Evolutionary conservation across 2,888 invertebrate species (phyloP).

Genomic region (Harpagoxenus sublaevis): DNA sequence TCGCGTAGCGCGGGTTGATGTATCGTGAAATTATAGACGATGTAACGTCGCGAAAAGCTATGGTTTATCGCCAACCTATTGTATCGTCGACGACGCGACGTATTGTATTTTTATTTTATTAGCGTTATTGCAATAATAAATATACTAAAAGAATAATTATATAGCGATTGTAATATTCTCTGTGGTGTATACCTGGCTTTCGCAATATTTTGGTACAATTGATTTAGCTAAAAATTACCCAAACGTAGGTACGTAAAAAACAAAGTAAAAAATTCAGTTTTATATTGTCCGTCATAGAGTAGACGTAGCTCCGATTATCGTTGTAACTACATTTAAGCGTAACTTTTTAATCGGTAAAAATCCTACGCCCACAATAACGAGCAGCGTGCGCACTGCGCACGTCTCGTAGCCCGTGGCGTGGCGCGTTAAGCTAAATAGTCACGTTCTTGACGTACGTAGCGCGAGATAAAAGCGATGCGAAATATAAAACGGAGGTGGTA

Average conservation of each 20-base stretch:
- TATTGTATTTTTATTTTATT: background rate
- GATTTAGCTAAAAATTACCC: background rate
- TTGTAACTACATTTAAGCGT: background rate
- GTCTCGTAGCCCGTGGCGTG: background rate
- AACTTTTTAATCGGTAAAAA: conserved; percentile 14
- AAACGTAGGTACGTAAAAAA: background rate
- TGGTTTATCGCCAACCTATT: background rate
- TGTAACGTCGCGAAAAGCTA: background rate
- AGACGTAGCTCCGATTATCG: background rate
- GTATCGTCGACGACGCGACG: background rate
- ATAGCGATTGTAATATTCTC: background rate
- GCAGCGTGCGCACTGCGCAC: background rate
- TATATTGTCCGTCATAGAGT: background rate
- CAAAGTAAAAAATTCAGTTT: background rate
- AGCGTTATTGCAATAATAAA: background rate
- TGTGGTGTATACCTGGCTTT: background rate
- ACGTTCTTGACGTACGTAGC: conserved; percentile 33
- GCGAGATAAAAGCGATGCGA: conserved; percentile 40
- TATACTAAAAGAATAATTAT: background rate
- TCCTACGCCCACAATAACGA: background rate
- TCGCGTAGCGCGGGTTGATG: conserved; percentile 28
- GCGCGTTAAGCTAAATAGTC: conserved; percentile 41
- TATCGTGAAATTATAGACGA: conserved; percentile 35
- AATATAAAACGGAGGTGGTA: conserved; percentile 41
- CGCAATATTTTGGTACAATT: background rate